Base-by-base conservation (phyloP, 2,113 vertebrate species). In the Bagarius yarrelli region DNA sequence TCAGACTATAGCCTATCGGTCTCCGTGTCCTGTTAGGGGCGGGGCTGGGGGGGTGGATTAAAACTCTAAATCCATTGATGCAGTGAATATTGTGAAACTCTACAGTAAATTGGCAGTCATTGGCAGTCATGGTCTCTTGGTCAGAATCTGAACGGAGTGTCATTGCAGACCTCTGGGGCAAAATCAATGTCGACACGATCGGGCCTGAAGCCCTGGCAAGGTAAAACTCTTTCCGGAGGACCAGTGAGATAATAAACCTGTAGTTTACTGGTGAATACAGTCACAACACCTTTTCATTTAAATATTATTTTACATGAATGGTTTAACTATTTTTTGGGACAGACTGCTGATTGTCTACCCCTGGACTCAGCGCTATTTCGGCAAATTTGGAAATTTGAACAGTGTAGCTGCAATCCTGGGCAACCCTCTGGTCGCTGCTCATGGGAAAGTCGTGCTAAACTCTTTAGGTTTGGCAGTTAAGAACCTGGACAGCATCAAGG, bases 341-440 rank as follows among this genome's bases (percentile, higher is more conserved):
- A 95, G 91, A 79, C 79, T 93, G 69, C 79, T 94, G 77, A 86
- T 92, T 0, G 93, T 95, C 36, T 94, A 95, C 74, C 95, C 94
- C 50, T 95, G 94, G 94, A 95, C 94, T n/a, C 88, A 91, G 76
- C 56, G 89, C 53, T 89, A 90, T 53, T 90, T 90, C 0, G 2
- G 87, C 0, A 47, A 3, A 18, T 95, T 96, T 0, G 95, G 95
- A 16, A 90, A 95, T 85, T 74, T 95, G 19, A 93, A 91, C 78
- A 91, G 85, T 14, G 0, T 86, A 21, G 84, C 88, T 0, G 94
- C 94, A 44, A 52, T 95, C 81, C 0, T 66, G 0, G 89, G 87
- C 1, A 96, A 95, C 75, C 80, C 92, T 36, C 92, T 87, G 47
- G 92, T 96, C 0, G 86, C 85, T 0, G 85, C 86, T 1, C 95